These are phyloP conservation scores for Urechis unicinctus DNA, from an alignment of 2,888 invertebrate species.

Conservation along the genomic window DNA sequence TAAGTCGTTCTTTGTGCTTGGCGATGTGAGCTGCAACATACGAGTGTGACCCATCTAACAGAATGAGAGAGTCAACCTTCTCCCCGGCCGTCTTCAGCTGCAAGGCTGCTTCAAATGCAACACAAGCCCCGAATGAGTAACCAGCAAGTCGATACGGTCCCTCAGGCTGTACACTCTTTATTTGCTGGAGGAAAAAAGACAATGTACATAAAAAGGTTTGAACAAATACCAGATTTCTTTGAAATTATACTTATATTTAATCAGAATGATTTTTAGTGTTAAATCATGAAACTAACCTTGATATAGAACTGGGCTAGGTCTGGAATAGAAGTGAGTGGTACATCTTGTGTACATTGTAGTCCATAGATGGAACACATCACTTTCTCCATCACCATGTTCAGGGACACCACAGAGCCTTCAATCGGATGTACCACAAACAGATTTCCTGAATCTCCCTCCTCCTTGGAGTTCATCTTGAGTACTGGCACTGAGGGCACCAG, in stretches of 20 bases:
- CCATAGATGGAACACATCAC: slow-evolving; percentile 76
- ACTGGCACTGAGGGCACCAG: slow-evolving; percentile 71
- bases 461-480: slow-evolving; percentile 53
- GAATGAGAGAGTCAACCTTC: slow-evolving; percentile 58
- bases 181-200: slow-evolving; percentile 55
- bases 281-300: slow-evolving; percentile 31
- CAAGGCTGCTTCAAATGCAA: slow-evolving; percentile 90
- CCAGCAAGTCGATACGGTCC: slow-evolving; percentile 87
- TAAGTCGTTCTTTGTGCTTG: slow-evolving; percentile 27
- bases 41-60: slow-evolving; percentile 73
- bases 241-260: not conserved
- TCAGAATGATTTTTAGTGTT: not conserved
- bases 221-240: not conserved
- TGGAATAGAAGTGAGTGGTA: slow-evolving; percentile 67
- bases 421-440: slow-evolving; percentile 47
- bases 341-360: slow-evolving; percentile 76
- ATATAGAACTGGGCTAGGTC: slow-evolving; percentile 61
- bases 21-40: slow-evolving; percentile 52
- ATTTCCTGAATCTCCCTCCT: slow-evolving; percentile 17
- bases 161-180: slow-evolving; percentile 68
- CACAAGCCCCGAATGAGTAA: slow-evolving; percentile 91
- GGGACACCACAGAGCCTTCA: slow-evolving; percentile 57
- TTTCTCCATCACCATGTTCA: slow-evolving; percentile 66
- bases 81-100: slow-evolving; percentile 56
- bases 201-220: not conserved